phyloP scores from a whole-genome alignment of 2,888 invertebrate species.

The Nomada fucata region DNA sequence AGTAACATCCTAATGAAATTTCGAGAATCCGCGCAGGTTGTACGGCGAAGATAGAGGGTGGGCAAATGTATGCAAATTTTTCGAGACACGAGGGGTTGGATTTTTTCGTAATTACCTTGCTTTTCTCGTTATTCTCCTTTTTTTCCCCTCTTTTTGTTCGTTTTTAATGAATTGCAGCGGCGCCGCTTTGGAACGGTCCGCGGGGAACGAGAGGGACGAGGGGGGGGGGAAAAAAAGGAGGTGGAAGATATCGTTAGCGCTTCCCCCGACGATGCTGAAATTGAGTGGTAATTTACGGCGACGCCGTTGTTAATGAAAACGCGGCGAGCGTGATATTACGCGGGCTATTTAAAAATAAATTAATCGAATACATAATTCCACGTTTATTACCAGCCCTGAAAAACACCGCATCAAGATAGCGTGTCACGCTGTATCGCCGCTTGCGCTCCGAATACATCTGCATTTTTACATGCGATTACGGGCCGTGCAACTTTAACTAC shows the following conservation, averaged over 20 bases:
- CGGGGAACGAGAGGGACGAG: background rate
- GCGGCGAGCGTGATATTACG: constrained; percentile 51
- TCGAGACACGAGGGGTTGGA: background rate
- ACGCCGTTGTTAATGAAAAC: constrained; percentile 51
- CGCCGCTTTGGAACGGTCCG: constrained; percentile 13
- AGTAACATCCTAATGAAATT: background rate
- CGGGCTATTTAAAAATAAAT: constrained; percentile 55
- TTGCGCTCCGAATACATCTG: constrained; percentile 22
- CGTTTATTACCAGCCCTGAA: constrained; percentile 43
- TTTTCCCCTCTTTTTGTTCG: background rate
- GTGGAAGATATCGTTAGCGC: constrained; percentile 19
- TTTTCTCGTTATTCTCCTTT: background rate
- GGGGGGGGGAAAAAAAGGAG: background rate
- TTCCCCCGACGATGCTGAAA: constrained; percentile 30
- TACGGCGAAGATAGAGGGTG: background rate
- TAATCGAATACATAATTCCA: constrained; percentile 53
- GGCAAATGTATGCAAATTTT: constrained; percentile 9
- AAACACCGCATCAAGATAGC: constrained; percentile 43
- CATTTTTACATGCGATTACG: constrained; percentile 47
- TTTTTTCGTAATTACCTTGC: constrained; percentile 22
- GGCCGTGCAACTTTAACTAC: constrained; percentile 17
- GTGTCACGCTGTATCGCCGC: constrained; percentile 32
- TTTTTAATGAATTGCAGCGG: constrained; percentile 30
- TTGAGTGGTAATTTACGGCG: constrained; percentile 56
- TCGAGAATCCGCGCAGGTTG: background rate